Conservation (phyloP, 1,140 invertebrate genomes). For the Triops longicaudatus region DNA sequence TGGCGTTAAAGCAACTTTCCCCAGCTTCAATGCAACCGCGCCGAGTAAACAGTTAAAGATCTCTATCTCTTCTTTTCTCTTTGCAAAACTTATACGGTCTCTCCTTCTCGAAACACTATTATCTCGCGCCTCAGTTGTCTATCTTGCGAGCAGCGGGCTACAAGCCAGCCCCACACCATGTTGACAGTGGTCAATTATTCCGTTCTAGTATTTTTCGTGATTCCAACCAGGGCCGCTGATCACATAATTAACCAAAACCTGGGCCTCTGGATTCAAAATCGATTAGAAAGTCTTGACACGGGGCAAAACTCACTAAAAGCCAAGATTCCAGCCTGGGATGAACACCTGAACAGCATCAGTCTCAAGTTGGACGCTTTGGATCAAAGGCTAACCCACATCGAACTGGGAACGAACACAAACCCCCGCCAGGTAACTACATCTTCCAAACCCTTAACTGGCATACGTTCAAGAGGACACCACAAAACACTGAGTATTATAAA, state of each 20-base stretch:
- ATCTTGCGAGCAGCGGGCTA: not conserved
- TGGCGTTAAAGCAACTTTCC: not conserved
- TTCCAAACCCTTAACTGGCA: not conserved
- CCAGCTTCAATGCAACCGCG: not conserved
- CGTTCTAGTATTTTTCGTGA: not conserved
- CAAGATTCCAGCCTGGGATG: not conserved
- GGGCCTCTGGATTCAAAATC: not conserved
- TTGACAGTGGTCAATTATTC: not conserved
- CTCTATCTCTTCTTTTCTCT: not conserved
- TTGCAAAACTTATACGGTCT: not conserved
- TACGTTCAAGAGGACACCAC: too few species aligned
- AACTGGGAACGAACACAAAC: not conserved
- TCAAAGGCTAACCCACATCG: not conserved
- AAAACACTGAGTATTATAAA: too few species aligned
- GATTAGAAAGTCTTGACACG: not conserved
- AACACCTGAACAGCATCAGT: not conserved
- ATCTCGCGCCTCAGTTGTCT: not conserved
- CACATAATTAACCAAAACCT: not conserved
- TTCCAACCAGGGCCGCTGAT: not conserved
- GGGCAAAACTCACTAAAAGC: not conserved
- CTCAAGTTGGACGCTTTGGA: conserved; percentile 4
- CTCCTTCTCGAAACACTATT: not conserved
- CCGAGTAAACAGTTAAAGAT: not conserved
- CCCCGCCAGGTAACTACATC: not conserved
- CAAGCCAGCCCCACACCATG: not conserved